Base-by-base conservation (phyloP, 2,888 invertebrate species). In the Pediacus dermestoides region DNA sequence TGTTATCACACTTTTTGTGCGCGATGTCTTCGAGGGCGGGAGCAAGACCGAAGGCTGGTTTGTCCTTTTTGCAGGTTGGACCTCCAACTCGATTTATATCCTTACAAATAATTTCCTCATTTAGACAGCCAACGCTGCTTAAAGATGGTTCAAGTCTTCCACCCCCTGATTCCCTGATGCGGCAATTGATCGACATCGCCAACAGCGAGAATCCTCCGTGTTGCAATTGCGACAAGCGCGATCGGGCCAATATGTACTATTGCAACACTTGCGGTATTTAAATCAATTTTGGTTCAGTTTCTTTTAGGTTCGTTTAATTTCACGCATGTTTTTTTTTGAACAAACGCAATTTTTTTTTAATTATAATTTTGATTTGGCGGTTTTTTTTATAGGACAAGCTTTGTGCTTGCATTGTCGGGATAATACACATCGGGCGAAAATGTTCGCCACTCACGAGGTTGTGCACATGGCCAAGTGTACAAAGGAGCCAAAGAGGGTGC, bases 141-240 rank as follows among this genome's bases (percentile, higher is more conserved):
- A 81, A 81, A 61, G 82, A 82, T 55, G 80, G 78, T 11, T 61
- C 71, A 8, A 66, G 68, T 60, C 60, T 79, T 43, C 82, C 82
- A 39, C 79, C 80, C 3, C 70, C 76, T 16, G 86, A 86, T 67
- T 73, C 74, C 28, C 67, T 86, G 46, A 78, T 85, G 68, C 72
- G 78, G 18, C 85, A 83, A 61, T 70, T 86, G 40, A 77, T 86
- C 18, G 83, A 84, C 50, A 73, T 81, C 35, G 79, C 82, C 1
- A 79, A 81, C 56, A 80, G 82, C 45, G 80, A 81, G 55, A 80
- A 81, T 61, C 83, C 85, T 33, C 76, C 79, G 3, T 86, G 86
- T 69, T 83, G 85, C 44, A 86, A 86, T 67, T 86, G 86, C 68
- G 85, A 86, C 68, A 83, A 84, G 56, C 68, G 78, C 12, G 78